These are phyloP conservation scores for Tetramorium parvispinum DNA, from an alignment of 1,140 invertebrate genomes.

Conservation along the genomic window DNA sequence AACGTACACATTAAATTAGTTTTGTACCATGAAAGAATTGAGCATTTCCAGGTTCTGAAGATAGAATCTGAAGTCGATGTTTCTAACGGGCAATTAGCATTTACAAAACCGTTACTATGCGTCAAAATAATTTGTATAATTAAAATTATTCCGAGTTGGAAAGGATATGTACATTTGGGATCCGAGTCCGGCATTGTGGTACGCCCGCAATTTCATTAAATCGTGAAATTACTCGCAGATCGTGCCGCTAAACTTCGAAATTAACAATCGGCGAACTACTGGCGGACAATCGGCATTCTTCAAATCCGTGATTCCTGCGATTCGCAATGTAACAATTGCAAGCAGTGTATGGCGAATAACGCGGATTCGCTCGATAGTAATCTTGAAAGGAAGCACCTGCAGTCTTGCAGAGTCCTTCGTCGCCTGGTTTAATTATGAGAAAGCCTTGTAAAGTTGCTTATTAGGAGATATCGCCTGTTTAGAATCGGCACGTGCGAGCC, in stretches of 20 bases:
- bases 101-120: background rate
- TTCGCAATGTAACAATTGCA: background rate
- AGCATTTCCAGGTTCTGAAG: background rate
- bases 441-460: conserved; percentile 60
- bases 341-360: background rate
- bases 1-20: background rate
- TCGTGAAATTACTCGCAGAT: background rate
- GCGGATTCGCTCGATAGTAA: conserved; percentile 48
- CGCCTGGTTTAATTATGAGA: conserved; percentile 59
- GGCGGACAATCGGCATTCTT: conserved; percentile 4
- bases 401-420: conserved; percentile 47
- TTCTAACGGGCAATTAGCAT: background rate
- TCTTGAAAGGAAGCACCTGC: conserved; percentile 59
- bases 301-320: conserved; percentile 34
- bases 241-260: conserved; percentile 24
- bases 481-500: conserved; percentile 46
- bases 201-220: background rate
- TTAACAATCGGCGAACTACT: conserved; percentile 42
- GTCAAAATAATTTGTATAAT: conserved; percentile 20
- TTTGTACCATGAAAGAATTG: background rate
- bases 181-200: background rate
- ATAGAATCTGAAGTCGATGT: background rate
- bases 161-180: background rate
- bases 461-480: conserved; percentile 22
- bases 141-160: background rate